Evolutionary conservation across 1,140 invertebrate genomes (phyloP), one percentile per base, ranked within the genome.

Genomic region (Aphelenchoides fujianensis): DNA sequence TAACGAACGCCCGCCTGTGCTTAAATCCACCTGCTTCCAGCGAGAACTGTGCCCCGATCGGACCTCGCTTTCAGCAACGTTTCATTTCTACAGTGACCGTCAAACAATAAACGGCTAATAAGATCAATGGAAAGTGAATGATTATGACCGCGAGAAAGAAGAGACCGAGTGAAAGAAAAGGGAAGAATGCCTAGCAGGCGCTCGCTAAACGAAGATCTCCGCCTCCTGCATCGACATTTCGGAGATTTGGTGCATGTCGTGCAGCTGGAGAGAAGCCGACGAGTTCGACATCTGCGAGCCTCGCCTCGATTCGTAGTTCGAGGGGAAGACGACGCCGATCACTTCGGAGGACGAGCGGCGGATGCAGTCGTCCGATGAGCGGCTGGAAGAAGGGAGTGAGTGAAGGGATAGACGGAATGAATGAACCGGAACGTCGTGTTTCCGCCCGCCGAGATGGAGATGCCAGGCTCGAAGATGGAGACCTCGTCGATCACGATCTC

Each of bases 401-500:
- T 53, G 52, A 53, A 23, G 1, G 19, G 19, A 23, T 53, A 2
- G 52, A 2, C 19, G 19, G 27, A 53, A 1, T 64, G 28, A 35
- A 0, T 36, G 68, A 2, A 81, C 79, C 79, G 70, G 57, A 74
- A 82, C 31, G 81, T 82, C 0, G 81, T 82, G 30, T 80, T 79
- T 48, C 81, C 81, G 31, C 82, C 81, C 19, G 71, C 80, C 1
- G 83, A 83, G 12, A 82, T 82, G 19, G 82, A 82, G 63, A 82
- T 70, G 34, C 70, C 69, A 9, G 67, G 74, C 3, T 78, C 76
- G 37, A 67, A 16, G 19, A 62, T 34, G 19, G 74, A 76, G 2
- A 81, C 80, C 61, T 83, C 81, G 35, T 83, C 81, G 19, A 83
- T 83, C 27, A 83, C 73, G 59, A 83, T 83, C 70, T 83, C 79